Percentiles rank a stretch among this genome's conserved stretches.
These are phyloP conservation scores for Spondyliosoma cantharus DNA, from an alignment of 2,797 vertebrate genomes.

Conservation along the genomic window DNA sequence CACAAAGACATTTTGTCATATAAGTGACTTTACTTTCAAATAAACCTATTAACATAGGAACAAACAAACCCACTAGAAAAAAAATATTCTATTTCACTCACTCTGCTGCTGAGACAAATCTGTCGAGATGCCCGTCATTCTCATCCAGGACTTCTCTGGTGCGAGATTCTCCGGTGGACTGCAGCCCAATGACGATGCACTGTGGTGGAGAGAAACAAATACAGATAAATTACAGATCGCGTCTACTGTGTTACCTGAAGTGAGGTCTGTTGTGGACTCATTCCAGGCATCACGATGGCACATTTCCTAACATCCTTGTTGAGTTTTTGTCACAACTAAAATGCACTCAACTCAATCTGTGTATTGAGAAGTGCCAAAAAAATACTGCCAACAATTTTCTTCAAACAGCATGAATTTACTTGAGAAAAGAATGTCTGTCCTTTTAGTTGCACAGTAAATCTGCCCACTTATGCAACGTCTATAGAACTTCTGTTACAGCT, in stretches of 20 bases:
- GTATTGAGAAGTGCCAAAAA: background rate
- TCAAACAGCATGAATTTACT: background rate
- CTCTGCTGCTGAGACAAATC: conserved; percentile 98
- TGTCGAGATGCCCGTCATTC: conserved; percentile 94
- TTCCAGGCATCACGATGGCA: background rate
- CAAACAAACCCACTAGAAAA: background rate
- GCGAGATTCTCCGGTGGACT: conserved; percentile 98
- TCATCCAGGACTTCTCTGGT: conserved; percentile 97
- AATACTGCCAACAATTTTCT: background rate
- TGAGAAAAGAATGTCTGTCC: background rate
- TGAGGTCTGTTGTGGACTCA: background rate
- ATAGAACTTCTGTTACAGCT: conserved; percentile 25
- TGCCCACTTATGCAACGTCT: background rate
- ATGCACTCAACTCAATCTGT: background rate
- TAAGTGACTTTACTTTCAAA: background rate
- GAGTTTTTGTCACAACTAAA: background rate
- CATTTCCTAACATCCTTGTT: background rate
- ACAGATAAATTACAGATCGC: conserved; percentile 1
- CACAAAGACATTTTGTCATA: background rate
- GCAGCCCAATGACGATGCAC: conserved; percentile 97
- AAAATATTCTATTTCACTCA: conserved; percentile 79
- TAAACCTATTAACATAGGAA: background rate
- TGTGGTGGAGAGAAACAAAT: conserved; percentile 52
- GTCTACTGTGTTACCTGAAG: background rate
- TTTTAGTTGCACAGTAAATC: background rate